Conservation (phyloP, 2,888 invertebrate genomes). For the Synergus itoensis region DNA sequence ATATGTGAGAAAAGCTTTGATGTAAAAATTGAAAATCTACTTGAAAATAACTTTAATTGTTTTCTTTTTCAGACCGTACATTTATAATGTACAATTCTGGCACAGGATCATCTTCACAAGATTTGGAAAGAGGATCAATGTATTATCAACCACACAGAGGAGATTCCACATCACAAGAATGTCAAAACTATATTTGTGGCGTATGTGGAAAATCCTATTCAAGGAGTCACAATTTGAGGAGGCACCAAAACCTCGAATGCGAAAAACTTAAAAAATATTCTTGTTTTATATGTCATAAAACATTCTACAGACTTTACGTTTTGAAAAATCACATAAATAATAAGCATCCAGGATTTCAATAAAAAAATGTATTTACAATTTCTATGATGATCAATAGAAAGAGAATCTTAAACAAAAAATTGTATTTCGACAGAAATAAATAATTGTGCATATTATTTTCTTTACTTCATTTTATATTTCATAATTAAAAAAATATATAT, state of each 20-base stretch:
- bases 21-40: background rate
- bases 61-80: background rate
- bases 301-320: slow-evolving; percentile 23
- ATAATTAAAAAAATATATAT: background rate
- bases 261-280: slow-evolving; percentile 26
- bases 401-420: too few species aligned
- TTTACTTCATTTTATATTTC: background rate
- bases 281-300: background rate
- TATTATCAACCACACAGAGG: background rate
- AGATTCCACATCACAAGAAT: background rate
- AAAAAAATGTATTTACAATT: background rate
- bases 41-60: background rate
- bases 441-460: background rate
- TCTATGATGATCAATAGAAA: background rate
- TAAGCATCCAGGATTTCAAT: background rate
- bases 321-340: slow-evolving; percentile 12
- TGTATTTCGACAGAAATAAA: too few species aligned
- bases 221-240: slow-evolving; percentile 3
- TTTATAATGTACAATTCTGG: background rate
- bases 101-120: background rate
- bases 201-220: slow-evolving; percentile 24
- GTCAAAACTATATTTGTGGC: slow-evolving; percentile 6
- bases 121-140: background rate
- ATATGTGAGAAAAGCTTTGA: background rate
- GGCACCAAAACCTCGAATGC: slow-evolving; percentile 25